A percentile compares a stretch with the other conserved stretches of the same genome.
These are phyloP conservation scores for Bruchidius siliquastri DNA, from an alignment of 2,888 invertebrate species.

Conservation along the genomic window DNA sequence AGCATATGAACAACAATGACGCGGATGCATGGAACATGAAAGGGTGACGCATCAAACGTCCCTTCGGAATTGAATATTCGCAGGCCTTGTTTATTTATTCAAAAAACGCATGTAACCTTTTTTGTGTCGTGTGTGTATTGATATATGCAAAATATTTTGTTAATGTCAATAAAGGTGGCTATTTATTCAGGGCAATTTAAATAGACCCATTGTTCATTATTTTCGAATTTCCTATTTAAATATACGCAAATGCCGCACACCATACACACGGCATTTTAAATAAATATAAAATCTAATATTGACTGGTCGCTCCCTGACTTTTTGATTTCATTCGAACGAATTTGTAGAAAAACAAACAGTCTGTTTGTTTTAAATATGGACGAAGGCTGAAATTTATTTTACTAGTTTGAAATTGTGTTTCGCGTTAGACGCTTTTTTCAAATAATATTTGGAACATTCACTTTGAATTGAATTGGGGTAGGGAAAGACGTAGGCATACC, in stretches of 20 bases:
- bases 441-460: not conserved
- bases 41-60: not conserved
- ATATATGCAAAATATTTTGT: constrained; percentile 33
- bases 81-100: constrained; percentile 6
- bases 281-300: constrained; percentile 18
- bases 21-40: not conserved
- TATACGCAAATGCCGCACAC: constrained; percentile 16
- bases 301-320: constrained; percentile 5
- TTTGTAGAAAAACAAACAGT: not conserved
- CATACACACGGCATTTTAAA: constrained; percentile 1
- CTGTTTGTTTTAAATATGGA: not conserved
- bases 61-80: constrained; percentile 7
- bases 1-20: not conserved
- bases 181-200: constrained; percentile 31
- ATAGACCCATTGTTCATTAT: constrained; percentile 35
- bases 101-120: constrained; percentile 10
- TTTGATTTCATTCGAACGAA: constrained; percentile 6
- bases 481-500: not conserved
- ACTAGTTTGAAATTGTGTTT: not conserved
- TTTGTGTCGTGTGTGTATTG: constrained; percentile 18
- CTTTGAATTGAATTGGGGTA: not conserved
- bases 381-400: not conserved
- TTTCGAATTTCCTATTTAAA: constrained; percentile 29
- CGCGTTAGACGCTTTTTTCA: not conserved
- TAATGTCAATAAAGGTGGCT: constrained; percentile 33